Base-by-base conservation (phyloP, 2,888 invertebrate genomes). In the Ichneumoninae sp. region DNA sequence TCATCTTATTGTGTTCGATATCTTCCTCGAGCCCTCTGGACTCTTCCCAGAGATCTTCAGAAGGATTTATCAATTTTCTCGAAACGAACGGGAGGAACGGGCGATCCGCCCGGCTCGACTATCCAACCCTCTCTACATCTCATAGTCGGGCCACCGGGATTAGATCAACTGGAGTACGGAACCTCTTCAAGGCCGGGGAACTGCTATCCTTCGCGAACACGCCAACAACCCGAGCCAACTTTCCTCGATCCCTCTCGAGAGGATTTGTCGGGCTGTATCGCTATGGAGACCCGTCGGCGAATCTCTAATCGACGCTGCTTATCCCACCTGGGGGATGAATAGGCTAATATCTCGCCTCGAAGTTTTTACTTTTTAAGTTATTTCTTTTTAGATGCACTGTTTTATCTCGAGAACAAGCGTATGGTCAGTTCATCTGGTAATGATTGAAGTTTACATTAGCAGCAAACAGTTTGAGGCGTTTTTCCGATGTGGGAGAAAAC, bases 51-150 rank as follows among this genome's bases (percentile, higher is more conserved):
- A 13, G n/a, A 77, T 26, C 57, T 71, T 66, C 47, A 57, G 6
- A 66, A 76, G 54, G 76, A 81, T 81, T 81, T 70, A 76, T 76
- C 70, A 76, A 71, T 33, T 70, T 76, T 57, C 70, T 65, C 44
- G 65, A 52, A 65, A 81, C 65, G 57, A 22, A 57, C 70, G 65
- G 47, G 44, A 33, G 68, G 19, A 52, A 30, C 36, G 30, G 57
- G 36, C 19, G 69, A 54, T 33, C 6, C 47, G 22, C 40, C 40
- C 44, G 26, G 33, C 50, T 33, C 52, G 33, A 19, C 26, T 33
- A 33, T 16, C 33, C 33, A 36, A 52, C 76, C 63, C 47, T 68
- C 63, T 30, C 65, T 57, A 19, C 1, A 50, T 65, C 63, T 52
- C 47, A 16, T 52, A 60, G 74, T 81, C 63, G 19, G 47, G 19